These are phyloP conservation scores for Virgularia gustaviana DNA, from an alignment of 92 coral and sea anemone species.

Conservation along the genomic window DNA sequence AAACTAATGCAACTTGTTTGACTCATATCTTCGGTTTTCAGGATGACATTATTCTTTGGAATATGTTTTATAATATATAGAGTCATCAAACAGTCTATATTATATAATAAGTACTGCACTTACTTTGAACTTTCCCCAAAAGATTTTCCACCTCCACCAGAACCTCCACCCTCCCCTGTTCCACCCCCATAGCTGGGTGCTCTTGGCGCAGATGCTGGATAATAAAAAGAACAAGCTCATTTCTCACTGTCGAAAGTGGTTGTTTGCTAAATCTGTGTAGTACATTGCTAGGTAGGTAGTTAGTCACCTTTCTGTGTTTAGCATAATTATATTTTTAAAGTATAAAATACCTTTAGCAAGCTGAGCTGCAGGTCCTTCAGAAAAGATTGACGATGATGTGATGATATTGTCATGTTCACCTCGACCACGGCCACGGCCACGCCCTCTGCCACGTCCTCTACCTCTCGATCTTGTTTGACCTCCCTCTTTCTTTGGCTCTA, in stretches of 20 bases:
- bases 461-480: constrained; percentile 39
- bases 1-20: no score
- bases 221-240: neutral
- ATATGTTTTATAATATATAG: no score
- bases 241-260: no score
- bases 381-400: constrained; percentile 71
- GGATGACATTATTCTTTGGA: no score
- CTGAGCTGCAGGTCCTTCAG: constrained; percentile 71
- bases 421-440: constrained; percentile 75
- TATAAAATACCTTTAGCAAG: constrained; percentile 47
- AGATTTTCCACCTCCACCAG: constrained; percentile 30
- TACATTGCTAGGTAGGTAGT: no score
- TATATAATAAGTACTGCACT: neutral
- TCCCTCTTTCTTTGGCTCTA: constrained; percentile 24
- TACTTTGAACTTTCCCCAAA: constrained; percentile 55
- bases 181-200: constrained; percentile 51
- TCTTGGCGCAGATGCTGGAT: neutral
- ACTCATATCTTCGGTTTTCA: no score
- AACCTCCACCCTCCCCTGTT: constrained; percentile 48
- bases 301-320: neutral
- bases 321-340: neutral
- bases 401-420: constrained; percentile 62
- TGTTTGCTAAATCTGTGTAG: no score
- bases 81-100: neutral
- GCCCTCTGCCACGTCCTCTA: constrained; percentile 62